Conservation (phyloP, 2,888 invertebrate species). For the Zygaena filipendulae region DNA sequence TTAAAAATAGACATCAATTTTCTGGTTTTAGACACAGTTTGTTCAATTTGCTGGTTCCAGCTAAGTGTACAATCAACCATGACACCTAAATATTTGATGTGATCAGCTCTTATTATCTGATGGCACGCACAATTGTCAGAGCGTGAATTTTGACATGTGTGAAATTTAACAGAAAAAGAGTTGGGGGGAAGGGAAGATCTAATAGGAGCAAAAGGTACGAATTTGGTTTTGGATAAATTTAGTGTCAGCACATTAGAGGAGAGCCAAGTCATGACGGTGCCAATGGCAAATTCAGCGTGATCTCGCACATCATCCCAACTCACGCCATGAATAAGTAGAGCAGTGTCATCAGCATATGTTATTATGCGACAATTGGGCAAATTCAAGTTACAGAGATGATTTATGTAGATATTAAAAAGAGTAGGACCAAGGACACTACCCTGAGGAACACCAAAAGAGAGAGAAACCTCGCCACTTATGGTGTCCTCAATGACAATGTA, state of each 20-base stretch:
- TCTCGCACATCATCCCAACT: constrained; percentile 4
- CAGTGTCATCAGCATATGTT: constrained; percentile 14
- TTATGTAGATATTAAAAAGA: constrained; percentile 7
- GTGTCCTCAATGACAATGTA: not conserved
- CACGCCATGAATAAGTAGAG: constrained; percentile 4
- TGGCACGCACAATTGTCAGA: not conserved
- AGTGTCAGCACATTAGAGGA: constrained; percentile 8
- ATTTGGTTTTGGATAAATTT: constrained; percentile 10
- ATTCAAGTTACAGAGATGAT: constrained; percentile 4
- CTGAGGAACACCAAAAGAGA: constrained; percentile 4
- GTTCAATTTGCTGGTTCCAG: not conserved
- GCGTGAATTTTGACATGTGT: not conserved
- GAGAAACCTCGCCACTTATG: not conserved
- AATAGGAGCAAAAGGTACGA: constrained; percentile 4
- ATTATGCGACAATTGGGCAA: constrained; percentile 6
- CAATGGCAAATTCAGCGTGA: constrained; percentile 4
- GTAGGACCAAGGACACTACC: constrained; percentile 7
- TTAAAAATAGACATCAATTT: not conserved
- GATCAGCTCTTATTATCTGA: not conserved
- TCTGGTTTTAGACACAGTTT: not conserved
- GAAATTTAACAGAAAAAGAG: not conserved
- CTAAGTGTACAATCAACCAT: not conserved
- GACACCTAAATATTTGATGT: constrained; percentile 1
- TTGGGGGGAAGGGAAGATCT: not conserved
- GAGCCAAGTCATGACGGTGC: constrained; percentile 5